Evolutionary conservation across 2,888 invertebrate genomes (phyloP).

Genomic region (Pyrochroa serraticornis): DNA sequence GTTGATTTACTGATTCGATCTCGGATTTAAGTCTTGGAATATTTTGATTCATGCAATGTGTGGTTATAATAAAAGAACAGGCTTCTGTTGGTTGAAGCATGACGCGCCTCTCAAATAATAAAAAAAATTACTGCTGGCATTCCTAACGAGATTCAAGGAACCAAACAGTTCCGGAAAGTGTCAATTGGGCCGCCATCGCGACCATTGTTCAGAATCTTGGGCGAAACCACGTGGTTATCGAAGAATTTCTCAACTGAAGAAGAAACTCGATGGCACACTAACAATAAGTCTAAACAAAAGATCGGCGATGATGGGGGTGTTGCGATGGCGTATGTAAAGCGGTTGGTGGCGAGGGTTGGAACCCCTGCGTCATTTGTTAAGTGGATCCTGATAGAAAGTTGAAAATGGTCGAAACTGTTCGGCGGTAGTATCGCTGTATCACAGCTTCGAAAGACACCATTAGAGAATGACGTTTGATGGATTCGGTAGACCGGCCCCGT

Average conservation of each 20-base stretch:
- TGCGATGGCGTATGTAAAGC: neutral
- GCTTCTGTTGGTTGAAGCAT: slow-evolving; percentile 46
- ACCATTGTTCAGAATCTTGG: too few relatives aligned
- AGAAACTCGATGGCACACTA: too few relatives aligned
- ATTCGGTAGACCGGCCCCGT: slow-evolving; percentile 52
- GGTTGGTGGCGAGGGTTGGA: neutral
- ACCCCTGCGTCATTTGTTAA: slow-evolving; percentile 3
- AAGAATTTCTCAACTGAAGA: neutral
- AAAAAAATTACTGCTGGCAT: slow-evolving; percentile 7
- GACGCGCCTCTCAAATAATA: slow-evolving; percentile 8
- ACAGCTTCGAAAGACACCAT: slow-evolving; percentile 52
- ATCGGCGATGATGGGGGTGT: too few relatives aligned
- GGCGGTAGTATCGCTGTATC: slow-evolving; percentile 39
- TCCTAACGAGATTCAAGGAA: neutral
- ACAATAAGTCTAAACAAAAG: neutral
- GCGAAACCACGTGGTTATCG: neutral
- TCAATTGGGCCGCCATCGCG: neutral
- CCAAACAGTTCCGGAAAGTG: neutral
- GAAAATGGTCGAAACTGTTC: slow-evolving; percentile 34
- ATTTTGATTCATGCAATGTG: slow-evolving; percentile 54
- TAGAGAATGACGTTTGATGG: slow-evolving; percentile 57
- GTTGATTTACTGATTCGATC: slow-evolving; percentile 59
- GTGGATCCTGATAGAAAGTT: slow-evolving; percentile 18
- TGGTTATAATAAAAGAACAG: slow-evolving; percentile 50
- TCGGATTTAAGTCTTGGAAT: slow-evolving; percentile 52